Conservation (phyloP, 2,888 invertebrate genomes). For the Busseola fusca region DNA sequence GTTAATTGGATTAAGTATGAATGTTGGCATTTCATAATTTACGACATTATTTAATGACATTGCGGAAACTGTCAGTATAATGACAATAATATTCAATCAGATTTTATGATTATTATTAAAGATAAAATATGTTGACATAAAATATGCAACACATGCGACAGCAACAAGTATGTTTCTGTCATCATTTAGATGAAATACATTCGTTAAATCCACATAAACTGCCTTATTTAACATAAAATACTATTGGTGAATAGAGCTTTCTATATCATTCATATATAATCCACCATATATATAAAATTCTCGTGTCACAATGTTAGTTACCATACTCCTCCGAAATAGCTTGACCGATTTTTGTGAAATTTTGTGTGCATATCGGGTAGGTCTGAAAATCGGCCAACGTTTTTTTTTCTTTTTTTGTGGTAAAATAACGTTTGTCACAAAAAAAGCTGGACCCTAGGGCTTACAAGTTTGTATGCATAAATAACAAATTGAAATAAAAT, state of each 20-base stretch:
- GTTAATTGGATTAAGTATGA: conserved; percentile 7
- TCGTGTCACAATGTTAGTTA: too few relatives aligned
- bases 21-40: conserved; percentile 32
- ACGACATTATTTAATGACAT: conserved; percentile 11
- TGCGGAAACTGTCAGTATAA: conserved; percentile 3
- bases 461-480: neutral
- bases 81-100: neutral
- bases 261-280: neutral
- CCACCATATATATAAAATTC: too few relatives aligned
- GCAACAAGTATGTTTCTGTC: neutral
- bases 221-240: conserved; percentile 23
- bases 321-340: too few relatives aligned
- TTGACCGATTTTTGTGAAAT: too few relatives aligned
- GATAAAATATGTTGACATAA: neutral
- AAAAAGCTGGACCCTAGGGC: too few relatives aligned
- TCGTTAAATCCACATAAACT: conserved; percentile 8
- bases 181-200: neutral
- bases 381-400: too few relatives aligned
- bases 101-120: conserved; percentile 17
- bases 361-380: too few relatives aligned
- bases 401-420: too few relatives aligned
- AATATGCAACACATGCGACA: neutral
- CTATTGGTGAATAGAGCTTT: conserved; percentile 9
- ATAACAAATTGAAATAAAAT: neutral
- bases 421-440: too few relatives aligned